Evolutionary conservation across 2,888 invertebrate species (phyloP).

Genomic region (Gari tellinella): DNA sequence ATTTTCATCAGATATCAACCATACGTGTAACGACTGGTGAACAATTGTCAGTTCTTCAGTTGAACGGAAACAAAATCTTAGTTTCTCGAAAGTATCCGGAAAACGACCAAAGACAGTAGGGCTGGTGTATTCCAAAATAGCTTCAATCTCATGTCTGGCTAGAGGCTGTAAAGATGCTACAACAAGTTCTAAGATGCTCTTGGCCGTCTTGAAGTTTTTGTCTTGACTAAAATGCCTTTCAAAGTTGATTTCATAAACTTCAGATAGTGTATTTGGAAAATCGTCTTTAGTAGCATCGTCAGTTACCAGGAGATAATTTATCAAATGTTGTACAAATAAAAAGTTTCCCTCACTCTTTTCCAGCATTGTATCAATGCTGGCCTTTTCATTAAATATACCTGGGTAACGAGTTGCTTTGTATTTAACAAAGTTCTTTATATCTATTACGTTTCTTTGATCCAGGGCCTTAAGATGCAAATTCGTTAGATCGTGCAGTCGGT

Average conservation of each 20-base stretch:
- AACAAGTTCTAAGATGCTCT: not conserved
- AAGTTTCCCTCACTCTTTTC: slow-evolving; percentile 12
- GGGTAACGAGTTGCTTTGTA: not conserved
- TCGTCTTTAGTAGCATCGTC: not conserved
- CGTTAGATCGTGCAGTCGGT: not conserved
- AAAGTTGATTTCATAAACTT: slow-evolving; percentile 20
- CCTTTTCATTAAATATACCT: not conserved
- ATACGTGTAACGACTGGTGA: slow-evolving; percentile 11
- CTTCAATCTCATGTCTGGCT: not conserved
- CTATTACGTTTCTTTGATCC: slow-evolving; percentile 14
- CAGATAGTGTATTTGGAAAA: slow-evolving; percentile 5
- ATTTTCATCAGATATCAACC: slow-evolving; percentile 5
- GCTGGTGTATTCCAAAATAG: not conserved
- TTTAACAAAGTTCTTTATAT: slow-evolving; percentile 4
- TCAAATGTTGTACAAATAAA: not conserved
- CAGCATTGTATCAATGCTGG: not conserved
- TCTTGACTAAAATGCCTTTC: slow-evolving; percentile 4
- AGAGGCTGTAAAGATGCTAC: slow-evolving; percentile 9
- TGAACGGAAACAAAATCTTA: not conserved
- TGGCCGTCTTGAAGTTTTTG: not conserved
- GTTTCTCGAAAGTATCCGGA: not conserved
- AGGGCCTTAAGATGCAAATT: not conserved
- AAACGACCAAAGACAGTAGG: not conserved
- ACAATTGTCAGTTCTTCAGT: not conserved
- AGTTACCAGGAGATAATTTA: not conserved